phyloP scores from a whole-genome alignment of 1,140 invertebrate genomes.

The Cheumatopsyche charites region DNA sequence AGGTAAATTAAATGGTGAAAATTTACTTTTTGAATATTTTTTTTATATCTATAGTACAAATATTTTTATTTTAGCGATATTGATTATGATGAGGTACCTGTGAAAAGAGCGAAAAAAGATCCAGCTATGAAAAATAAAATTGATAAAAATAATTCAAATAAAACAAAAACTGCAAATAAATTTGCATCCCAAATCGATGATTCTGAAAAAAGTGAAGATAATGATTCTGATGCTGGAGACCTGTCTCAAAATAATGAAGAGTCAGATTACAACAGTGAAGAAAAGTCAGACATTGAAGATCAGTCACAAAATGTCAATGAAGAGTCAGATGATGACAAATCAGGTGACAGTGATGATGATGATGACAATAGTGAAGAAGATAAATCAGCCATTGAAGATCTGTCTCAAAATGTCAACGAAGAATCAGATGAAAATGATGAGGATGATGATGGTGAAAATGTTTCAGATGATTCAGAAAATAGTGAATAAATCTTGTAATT shows the following conservation, averaged over 20 bases:
- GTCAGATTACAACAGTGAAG: neutral
- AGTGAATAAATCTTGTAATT: too few species aligned
- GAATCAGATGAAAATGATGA: conserved; percentile 24
- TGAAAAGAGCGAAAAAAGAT: too few species aligned
- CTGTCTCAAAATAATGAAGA: conserved; percentile 28
- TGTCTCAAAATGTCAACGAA: conserved; percentile 33
- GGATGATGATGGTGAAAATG: conserved; percentile 51
- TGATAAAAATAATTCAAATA: conserved; percentile 13
- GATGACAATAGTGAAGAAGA: conserved; percentile 31
- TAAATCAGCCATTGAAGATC: conserved; percentile 1
- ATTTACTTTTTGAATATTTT: neutral
- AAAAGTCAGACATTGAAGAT: neutral
- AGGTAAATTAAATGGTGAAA: neutral
- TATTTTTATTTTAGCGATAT: too few species aligned
- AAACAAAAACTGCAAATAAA: conserved; percentile 6
- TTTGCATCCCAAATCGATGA: too few species aligned
- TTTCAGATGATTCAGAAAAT: too few species aligned
- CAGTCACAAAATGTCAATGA: conserved; percentile 36
- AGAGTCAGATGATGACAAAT: conserved; percentile 24
- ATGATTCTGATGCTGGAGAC: neutral
- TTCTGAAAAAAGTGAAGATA: neutral
- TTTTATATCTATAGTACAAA: too few species aligned
- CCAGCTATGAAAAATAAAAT: neutral
- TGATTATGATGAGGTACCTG: too few species aligned
- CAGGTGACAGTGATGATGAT: conserved; percentile 32